Conservation (phyloP, 2,113 vertebrate species). For the Stigmatopora nigra region DNA sequence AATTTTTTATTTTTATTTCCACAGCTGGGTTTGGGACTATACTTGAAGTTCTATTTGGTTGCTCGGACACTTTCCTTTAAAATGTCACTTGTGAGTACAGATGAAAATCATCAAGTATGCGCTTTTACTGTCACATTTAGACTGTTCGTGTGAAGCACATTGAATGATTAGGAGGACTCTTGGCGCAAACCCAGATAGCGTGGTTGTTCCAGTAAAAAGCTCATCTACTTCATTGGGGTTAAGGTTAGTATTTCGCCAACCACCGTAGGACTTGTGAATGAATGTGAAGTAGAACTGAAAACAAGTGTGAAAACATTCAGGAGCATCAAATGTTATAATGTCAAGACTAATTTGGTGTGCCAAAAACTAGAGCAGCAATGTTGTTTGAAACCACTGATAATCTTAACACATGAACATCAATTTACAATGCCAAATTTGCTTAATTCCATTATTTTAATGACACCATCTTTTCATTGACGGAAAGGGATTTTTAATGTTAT, state of each 20-base stretch:
- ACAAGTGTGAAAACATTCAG: constrained; percentile 34
- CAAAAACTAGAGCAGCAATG: constrained; percentile 15
- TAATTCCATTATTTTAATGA: constrained; percentile 46
- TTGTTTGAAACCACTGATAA: constrained; percentile 25
- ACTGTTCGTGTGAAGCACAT: constrained; percentile 25
- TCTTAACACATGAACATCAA: constrained; percentile 14
- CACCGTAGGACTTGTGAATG: constrained; percentile 37
- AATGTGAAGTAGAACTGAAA: constrained; percentile 12
- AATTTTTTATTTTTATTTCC: background rate
- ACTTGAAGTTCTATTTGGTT: background rate
- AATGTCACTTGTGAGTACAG: background rate
- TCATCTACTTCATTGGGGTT: constrained; percentile 45
- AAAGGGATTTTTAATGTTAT: constrained; percentile 67
- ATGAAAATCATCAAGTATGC: background rate
- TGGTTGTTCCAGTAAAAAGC: constrained; percentile 57
- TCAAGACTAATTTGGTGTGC: constrained; percentile 22
- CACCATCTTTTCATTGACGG: constrained; percentile 43
- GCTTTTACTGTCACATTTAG: constrained; percentile 18
- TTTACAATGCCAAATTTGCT: constrained; percentile 65
- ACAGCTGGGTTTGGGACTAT: background rate
- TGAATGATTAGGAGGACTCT: constrained; percentile 32
- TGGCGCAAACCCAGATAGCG: constrained; percentile 24
- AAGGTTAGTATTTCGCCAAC: constrained; percentile 35
- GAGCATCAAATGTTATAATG: constrained; percentile 11
- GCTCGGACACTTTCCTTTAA: constrained; percentile 1